Evolutionary conservation across 2,113 vertebrate species (phyloP).

Genomic region (Scolopax mira): DNA sequence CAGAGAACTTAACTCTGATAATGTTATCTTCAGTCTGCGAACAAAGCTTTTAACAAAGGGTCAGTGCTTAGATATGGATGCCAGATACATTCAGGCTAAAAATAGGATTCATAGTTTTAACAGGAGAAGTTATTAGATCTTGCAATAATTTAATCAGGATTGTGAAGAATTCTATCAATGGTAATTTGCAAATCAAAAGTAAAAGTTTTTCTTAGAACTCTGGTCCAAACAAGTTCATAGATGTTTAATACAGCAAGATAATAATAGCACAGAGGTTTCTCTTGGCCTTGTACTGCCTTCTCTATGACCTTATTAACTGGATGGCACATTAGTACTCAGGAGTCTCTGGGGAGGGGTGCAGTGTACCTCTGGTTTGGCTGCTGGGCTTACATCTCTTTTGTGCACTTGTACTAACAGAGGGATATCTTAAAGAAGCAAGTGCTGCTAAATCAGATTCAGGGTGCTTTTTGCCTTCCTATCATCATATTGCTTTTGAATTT

Average conservation of each 20-base stretch:
- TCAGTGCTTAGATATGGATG: not conserved
- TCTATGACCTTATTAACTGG: not conserved
- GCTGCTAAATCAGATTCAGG: not conserved
- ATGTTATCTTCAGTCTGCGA: not conserved
- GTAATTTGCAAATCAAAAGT: constrained; percentile 17
- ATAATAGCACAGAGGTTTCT: not conserved
- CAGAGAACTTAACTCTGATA: not conserved
- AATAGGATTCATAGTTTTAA: not conserved
- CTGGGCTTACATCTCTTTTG: not conserved
- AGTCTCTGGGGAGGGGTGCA: not conserved
- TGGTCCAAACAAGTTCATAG: not conserved
- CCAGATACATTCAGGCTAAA: not conserved
- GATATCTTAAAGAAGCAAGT: not conserved
- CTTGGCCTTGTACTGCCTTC: not conserved
- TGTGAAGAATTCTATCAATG: constrained; percentile 2
- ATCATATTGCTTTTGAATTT: not conserved
- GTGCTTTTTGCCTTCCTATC: not conserved
- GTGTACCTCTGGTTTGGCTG: not conserved
- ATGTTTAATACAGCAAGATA: not conserved
- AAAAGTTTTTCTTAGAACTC: constrained; percentile 22
- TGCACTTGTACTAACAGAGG: not conserved
- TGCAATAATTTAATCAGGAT: constrained; percentile 13
- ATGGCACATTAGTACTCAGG: not conserved
- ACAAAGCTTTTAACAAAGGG: not conserved
- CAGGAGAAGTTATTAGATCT: not conserved